phyloP scores from a whole-genome alignment of 1,140 invertebrate genomes.

The Drosophila ananassae region DNA sequence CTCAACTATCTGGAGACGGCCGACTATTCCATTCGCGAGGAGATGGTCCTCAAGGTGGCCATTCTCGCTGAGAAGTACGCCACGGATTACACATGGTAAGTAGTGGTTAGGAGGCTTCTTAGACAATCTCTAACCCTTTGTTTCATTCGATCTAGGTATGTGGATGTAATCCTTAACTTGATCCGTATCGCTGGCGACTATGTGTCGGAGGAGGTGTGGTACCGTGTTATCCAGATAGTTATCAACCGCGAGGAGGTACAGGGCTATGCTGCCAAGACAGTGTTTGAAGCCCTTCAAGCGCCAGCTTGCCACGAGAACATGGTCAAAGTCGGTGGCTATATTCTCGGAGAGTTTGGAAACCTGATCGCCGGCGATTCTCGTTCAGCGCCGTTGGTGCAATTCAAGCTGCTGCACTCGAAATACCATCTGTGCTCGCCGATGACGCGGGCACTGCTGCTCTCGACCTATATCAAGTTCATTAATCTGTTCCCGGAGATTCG shows the following conservation, averaged over 20 bases:
- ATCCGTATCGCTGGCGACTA: slow-evolving; percentile 99
- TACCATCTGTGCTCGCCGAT: slow-evolving; percentile 99
- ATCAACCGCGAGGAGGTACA: slow-evolving; percentile 99
- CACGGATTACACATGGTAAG: slow-evolving; percentile 98
- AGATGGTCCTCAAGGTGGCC: slow-evolving; percentile 99
- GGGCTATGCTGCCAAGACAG: slow-evolving; percentile 99
- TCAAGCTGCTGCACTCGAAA: slow-evolving; percentile 98
- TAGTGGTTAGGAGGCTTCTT: slow-evolving; percentile 43
- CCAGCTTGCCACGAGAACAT: slow-evolving; percentile 99
- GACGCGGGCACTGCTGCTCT: slow-evolving; percentile 97
- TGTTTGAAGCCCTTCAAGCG: slow-evolving; percentile 99
- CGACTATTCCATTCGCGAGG: slow-evolving; percentile 99
- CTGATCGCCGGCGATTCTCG: slow-evolving; percentile 99
- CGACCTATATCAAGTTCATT: slow-evolving; percentile 99
- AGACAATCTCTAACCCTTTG: background rate
- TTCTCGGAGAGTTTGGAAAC: slow-evolving; percentile 99
- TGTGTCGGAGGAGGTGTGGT: slow-evolving; percentile 99
- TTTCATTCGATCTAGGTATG: slow-evolving; percentile 85
- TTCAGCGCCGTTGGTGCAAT: slow-evolving; percentile 97
- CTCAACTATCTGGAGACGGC: slow-evolving; percentile 99
- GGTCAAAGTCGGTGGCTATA: slow-evolving; percentile 99
- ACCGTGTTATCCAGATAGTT: slow-evolving; percentile 99
- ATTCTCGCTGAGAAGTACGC: slow-evolving; percentile 99
- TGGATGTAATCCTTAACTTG: slow-evolving; percentile 99
- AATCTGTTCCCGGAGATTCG: slow-evolving; percentile 99